These are phyloP conservation scores for Glyptemys insculpta DNA, from an alignment of 2,797 vertebrate species.

Conservation along the genomic window DNA sequence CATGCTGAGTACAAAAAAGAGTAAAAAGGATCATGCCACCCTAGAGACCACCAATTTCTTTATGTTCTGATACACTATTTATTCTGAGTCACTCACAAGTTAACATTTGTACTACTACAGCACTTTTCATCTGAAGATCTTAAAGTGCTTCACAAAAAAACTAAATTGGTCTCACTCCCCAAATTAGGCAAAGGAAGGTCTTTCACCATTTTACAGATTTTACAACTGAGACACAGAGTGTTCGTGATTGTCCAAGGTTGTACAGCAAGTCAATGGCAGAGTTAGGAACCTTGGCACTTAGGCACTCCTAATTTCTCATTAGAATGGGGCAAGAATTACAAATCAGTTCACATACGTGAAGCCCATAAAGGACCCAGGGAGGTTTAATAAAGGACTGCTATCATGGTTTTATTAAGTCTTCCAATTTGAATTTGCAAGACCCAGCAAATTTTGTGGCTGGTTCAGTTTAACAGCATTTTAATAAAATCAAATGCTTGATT, in stretches of 20 bases:
- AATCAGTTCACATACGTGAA: constrained; percentile 58
- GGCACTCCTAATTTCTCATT: not conserved
- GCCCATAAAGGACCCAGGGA: constrained; percentile 44
- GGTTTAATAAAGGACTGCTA: constrained; percentile 26
- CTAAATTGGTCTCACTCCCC: not conserved
- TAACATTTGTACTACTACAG: not conserved
- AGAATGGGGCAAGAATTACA: not conserved
- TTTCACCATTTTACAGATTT: not conserved
- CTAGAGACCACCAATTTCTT: not conserved
- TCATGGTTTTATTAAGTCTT: constrained; percentile 7
- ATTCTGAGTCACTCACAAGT: not conserved
- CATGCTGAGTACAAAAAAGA: not conserved
- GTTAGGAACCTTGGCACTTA: not conserved
- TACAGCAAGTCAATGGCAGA: not conserved
- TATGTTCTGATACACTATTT: constrained; percentile 2
- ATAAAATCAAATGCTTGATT: not conserved
- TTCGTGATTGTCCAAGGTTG: not conserved
- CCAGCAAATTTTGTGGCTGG: not conserved
- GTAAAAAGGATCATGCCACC: not conserved
- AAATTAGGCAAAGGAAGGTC: not conserved
- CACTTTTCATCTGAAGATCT: not conserved
- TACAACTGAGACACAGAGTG: not conserved
- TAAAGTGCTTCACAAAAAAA: not conserved
- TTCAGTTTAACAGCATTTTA: not conserved
- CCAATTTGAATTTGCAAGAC: constrained; percentile 2